These are phyloP conservation scores for Rhynchopsitta pachyrhyncha DNA, from an alignment of 2,113 vertebrate genomes.

Conservation along the genomic window DNA sequence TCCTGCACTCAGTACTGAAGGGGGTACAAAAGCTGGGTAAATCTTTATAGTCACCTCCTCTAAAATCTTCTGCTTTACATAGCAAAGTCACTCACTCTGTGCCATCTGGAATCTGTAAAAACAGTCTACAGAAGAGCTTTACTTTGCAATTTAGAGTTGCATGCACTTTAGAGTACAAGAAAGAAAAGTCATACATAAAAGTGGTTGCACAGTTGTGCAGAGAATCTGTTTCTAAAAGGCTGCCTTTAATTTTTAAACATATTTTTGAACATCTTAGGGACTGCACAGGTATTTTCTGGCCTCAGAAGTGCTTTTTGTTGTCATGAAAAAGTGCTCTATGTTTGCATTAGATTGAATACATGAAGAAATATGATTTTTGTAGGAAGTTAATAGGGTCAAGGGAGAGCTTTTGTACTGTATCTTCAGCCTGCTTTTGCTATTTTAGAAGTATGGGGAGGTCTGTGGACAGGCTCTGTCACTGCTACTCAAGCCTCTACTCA, in stretches of 20 bases:
- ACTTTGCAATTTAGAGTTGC: background rate
- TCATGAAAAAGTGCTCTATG: background rate
- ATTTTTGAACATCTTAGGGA: background rate
- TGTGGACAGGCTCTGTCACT: background rate
- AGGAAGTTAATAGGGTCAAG: background rate
- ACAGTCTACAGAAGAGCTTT: background rate
- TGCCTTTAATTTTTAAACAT: constrained; percentile 4
- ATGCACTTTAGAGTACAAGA: background rate
- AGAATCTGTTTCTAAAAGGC: background rate
- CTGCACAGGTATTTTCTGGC: background rate
- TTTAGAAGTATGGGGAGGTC: background rate
- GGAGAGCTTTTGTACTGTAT: background rate
- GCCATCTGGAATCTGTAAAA: constrained; percentile 47
- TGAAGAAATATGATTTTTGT: background rate
- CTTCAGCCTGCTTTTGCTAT: background rate
- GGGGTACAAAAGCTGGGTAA: background rate
- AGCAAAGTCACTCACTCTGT: constrained; percentile 6
- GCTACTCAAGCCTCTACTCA: background rate
- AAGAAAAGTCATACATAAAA: background rate
- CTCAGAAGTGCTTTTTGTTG: background rate
- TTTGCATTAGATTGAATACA: background rate
- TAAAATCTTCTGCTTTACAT: background rate
- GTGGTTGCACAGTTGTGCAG: background rate
- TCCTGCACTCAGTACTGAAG: background rate
- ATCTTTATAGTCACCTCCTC: background rate